Evolutionary conservation across 30 jellyfish, hydroid and myxozoan species (phyloP).

Genomic region (Nemopilema nomurai): DNA sequence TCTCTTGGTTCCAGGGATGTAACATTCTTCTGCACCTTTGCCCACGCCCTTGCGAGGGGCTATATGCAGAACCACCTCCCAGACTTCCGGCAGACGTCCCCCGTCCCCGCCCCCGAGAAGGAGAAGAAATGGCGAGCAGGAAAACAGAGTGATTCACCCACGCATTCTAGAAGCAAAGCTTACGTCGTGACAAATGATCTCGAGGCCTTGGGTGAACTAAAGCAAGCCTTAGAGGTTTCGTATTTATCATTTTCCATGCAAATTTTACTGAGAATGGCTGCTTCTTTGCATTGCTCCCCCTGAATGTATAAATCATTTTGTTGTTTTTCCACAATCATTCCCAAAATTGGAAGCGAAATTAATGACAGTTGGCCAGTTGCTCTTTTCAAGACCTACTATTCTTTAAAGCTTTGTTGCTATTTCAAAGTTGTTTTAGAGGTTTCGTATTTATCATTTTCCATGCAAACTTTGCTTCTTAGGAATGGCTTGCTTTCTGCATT

Average conservation of each 20-base stretch:
- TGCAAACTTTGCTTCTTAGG: too few species aligned
- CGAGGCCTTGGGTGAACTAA: slow-evolving; percentile 36
- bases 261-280: too few species aligned
- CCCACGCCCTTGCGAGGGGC: slow-evolving; percentile 82
- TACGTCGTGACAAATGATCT: slow-evolving; percentile 36
- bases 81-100: slow-evolving; percentile 23
- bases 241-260: neutral
- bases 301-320: too few species aligned
- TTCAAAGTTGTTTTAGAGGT: slow-evolving; percentile 81
- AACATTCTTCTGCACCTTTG: slow-evolving; percentile 63
- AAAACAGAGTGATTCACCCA: slow-evolving; percentile 45
- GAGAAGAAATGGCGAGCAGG: slow-evolving; percentile 55
- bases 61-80: slow-evolving; percentile 72
- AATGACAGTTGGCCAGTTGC: too few species aligned
- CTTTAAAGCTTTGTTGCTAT: too few species aligned
- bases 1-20: slow-evolving; percentile 48
- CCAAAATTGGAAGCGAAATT: too few species aligned
- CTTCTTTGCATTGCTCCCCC: too few species aligned
- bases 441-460: neutral
- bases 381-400: too few species aligned
- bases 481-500: too few species aligned
- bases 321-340: too few species aligned
- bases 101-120: slow-evolving; percentile 40
- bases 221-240: slow-evolving; percentile 61
- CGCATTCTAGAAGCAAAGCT: slow-evolving; percentile 29